Evolutionary conservation across 1,140 invertebrate species (phyloP).

Genomic region (Centruroides sculpturatus): DNA sequence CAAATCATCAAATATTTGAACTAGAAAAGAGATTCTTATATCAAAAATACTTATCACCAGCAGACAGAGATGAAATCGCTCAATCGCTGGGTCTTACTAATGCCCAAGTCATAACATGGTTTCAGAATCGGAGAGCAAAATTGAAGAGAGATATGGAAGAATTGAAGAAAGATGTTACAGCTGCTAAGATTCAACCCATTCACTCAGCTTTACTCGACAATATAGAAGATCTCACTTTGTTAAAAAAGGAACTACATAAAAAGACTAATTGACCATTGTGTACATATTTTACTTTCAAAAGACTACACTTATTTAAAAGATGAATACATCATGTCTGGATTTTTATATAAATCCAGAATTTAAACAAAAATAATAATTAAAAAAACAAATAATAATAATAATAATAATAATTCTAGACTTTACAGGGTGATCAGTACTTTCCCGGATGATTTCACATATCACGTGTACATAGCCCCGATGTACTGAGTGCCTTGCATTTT

Average conservation of each 20-base stretch:
- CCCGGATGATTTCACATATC: too few species aligned
- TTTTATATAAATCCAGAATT: too few species aligned
- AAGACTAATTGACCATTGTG: not conserved
- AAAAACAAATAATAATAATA: too few species aligned
- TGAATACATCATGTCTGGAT: too few species aligned
- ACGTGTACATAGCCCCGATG: too few species aligned
- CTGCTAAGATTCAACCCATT: conserved; percentile 58
- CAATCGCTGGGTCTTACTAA: conserved; percentile 82
- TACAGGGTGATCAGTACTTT: too few species aligned
- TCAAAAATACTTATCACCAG: conserved; percentile 93
- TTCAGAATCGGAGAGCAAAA: conserved; percentile 92
- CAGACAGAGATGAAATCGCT: conserved; percentile 91
- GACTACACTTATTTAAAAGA: too few species aligned
- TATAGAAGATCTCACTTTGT: not conserved
- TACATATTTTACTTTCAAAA: too few species aligned
- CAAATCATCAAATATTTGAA: conserved; percentile 96
- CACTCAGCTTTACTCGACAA: conserved; percentile 61
- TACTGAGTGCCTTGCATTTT: too few species aligned
- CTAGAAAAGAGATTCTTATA: conserved; percentile 92
- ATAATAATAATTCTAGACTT: too few species aligned
- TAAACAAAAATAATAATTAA: too few species aligned
- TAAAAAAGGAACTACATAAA: not conserved
- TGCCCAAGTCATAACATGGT: conserved; percentile 96
- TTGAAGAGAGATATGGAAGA: conserved; percentile 96
- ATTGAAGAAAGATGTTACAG: conserved; percentile 91